phyloP scores from a whole-genome alignment of 2,888 invertebrate species.

The Nyleta sp. region DNA sequence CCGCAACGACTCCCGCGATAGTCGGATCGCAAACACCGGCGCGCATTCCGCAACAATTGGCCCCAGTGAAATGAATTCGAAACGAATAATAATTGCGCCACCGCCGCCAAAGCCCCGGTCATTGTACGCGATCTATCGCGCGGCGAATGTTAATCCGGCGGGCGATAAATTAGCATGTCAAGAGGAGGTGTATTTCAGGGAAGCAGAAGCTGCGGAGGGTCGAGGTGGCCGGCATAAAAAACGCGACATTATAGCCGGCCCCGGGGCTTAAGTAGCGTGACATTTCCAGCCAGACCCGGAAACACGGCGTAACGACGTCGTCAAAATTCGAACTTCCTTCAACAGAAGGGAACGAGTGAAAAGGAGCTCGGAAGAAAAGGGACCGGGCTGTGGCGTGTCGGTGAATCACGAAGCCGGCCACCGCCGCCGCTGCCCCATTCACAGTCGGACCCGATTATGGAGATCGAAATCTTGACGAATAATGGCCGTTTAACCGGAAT shows the following conservation, averaged over 20 bases:
- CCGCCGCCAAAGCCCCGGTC: no score
- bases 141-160: constrained; percentile 7
- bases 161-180: constrained; percentile 20
- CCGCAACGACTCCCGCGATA: no score
- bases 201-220: constrained; percentile 42
- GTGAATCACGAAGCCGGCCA: background rate
- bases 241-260: background rate
- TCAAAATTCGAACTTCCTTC: constrained; percentile 53
- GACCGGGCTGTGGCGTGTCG: no score
- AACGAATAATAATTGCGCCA: no score
- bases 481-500: constrained; percentile 25
- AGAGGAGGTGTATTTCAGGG: constrained; percentile 26
- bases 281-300: constrained; percentile 46
- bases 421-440: background rate
- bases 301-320: constrained; percentile 51
- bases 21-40: no score
- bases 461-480: constrained; percentile 47
- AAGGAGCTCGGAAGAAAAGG: background rate
- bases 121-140: no score
- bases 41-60: no score
- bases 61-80: no score
- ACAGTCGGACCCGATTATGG: constrained; percentile 25
- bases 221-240: constrained; percentile 27
- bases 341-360: constrained; percentile 24
- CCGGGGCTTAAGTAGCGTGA: constrained; percentile 43